These are phyloP conservation scores for Papilio polyxenes DNA, from an alignment of 1,140 invertebrate species.

Conservation along the genomic window DNA sequence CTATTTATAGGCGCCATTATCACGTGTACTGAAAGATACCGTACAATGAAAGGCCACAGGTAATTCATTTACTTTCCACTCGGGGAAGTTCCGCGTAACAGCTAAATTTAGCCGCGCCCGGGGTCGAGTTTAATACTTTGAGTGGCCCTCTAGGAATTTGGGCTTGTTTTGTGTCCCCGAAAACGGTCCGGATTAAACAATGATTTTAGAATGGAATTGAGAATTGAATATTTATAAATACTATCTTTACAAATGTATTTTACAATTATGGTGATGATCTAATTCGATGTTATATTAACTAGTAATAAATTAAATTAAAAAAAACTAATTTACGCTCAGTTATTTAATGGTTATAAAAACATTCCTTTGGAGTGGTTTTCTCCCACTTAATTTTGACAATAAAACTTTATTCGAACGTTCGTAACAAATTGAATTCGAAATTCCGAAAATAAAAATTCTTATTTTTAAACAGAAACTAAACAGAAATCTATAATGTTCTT, in stretches of 20 bases:
- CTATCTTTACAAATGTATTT: background rate
- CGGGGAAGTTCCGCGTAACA: background rate
- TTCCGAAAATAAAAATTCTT: background rate
- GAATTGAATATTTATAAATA: background rate
- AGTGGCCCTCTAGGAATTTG: constrained; percentile 22
- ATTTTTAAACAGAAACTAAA: constrained; percentile 12
- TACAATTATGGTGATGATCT: background rate
- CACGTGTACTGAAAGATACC: constrained; percentile 1
- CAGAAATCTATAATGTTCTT: background rate
- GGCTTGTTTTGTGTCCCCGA: constrained; percentile 19
- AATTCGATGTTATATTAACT: too few relatives aligned
- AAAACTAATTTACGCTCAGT: background rate
- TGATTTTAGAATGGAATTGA: background rate
- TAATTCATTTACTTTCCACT: constrained; percentile 26
- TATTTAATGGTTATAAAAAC: background rate
- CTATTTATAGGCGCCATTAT: background rate
- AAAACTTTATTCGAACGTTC: background rate
- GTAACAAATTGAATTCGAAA: background rate
- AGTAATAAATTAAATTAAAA: too few relatives aligned
- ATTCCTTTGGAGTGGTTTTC: background rate
- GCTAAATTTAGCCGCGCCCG: constrained; percentile 13
- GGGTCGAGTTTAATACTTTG: constrained; percentile 22
- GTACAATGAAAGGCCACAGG: constrained; percentile 21
- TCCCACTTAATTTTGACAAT: background rate
- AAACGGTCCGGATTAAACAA: background rate